Conservation (phyloP, 2,797 vertebrate species). For the Cryptoblepharus egeriae region DNA sequence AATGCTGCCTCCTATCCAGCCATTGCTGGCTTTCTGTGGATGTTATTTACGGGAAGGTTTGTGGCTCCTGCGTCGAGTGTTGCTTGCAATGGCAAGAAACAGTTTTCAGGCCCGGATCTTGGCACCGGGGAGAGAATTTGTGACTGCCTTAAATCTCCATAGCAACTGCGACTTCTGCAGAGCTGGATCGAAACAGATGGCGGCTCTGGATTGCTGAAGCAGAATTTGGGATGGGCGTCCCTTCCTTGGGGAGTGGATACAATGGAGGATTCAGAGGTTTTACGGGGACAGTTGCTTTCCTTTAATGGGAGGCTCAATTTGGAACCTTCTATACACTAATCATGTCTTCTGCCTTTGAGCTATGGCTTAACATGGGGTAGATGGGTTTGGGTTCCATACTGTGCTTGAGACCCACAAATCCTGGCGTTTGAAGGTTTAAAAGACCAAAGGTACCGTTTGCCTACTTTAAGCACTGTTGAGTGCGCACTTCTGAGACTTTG, state of each 20-base stretch:
- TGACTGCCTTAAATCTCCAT: slow-evolving; percentile 27
- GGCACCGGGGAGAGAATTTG: background rate
- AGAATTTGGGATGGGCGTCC: too few relatives aligned
- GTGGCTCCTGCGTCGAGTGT: slow-evolving; percentile 39
- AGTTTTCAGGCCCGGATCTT: background rate
- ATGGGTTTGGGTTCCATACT: too few relatives aligned
- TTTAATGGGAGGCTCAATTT: too few relatives aligned
- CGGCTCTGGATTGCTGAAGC: background rate
- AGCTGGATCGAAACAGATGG: slow-evolving; percentile 12
- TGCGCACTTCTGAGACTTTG: too few relatives aligned
- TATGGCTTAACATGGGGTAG: too few relatives aligned
- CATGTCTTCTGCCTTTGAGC: too few relatives aligned
- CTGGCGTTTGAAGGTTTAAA: too few relatives aligned
- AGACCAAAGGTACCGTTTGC: too few relatives aligned
- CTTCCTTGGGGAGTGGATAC: background rate
- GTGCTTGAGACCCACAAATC: too few relatives aligned
- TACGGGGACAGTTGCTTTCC: background rate
- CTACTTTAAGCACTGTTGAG: too few relatives aligned
- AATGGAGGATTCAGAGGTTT: background rate
- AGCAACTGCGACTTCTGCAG: slow-evolving; percentile 19
- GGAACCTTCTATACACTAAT: too few relatives aligned
- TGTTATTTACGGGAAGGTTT: slow-evolving; percentile 55
- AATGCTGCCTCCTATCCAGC: slow-evolving; percentile 42
- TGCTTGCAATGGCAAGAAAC: slow-evolving; percentile 33
- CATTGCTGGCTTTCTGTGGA: slow-evolving; percentile 31